A percentile compares a stretch with the other conserved stretches of the same genome.
These are phyloP conservation scores for Cyrtorhinus lividipennis DNA, from an alignment of 1,140 invertebrate species.

Conservation along the genomic window DNA sequence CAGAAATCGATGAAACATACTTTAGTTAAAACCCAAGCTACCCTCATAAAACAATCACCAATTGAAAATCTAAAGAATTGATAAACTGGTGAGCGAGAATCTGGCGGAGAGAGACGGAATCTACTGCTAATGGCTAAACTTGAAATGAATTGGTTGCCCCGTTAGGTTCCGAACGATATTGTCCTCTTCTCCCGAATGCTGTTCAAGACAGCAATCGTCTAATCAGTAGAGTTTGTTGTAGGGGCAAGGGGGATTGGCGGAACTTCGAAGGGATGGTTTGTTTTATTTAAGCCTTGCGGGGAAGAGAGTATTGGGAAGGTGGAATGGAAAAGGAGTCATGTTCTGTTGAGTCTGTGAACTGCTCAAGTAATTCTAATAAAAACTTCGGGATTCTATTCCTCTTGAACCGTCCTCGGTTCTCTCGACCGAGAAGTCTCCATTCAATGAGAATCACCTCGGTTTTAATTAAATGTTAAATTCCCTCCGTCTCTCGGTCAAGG, in stretches of 20 bases:
- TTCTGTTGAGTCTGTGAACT: background rate
- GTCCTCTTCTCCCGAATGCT: background rate
- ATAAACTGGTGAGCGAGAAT: background rate
- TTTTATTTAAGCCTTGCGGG: background rate
- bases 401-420: background rate
- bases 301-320: background rate
- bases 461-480: constrained; percentile 3
- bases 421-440: background rate
- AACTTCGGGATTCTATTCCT: background rate
- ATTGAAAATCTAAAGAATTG: too few relatives aligned
- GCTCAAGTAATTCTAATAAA: background rate
- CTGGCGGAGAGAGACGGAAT: background rate
- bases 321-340: background rate
- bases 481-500: background rate
- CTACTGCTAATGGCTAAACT: constrained; percentile 4
- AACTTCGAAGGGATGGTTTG: background rate
- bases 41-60: too few relatives aligned
- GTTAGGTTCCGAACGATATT: background rate
- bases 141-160: constrained; percentile 1
- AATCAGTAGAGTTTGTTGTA: background rate
- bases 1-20: too few relatives aligned
- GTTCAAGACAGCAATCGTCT: constrained; percentile 6
- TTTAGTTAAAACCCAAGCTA: too few relatives aligned
- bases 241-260: background rate
- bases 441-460: background rate